phyloP scores from a whole-genome alignment of 2,888 invertebrate species.

The Hirtodrosophila cameraria region DNA sequence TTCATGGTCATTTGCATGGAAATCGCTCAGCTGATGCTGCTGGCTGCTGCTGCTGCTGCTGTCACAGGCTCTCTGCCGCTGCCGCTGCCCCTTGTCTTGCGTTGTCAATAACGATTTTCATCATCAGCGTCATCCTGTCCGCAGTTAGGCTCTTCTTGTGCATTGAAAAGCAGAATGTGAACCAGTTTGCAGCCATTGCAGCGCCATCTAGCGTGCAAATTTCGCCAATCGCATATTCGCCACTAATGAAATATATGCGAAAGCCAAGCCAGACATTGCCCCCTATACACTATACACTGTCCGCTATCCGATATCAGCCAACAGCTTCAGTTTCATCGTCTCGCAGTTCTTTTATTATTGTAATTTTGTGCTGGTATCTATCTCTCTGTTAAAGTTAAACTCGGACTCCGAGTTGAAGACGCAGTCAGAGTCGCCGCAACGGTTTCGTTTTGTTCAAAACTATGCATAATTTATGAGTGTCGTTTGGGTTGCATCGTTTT shows the following conservation, averaged over 20 bases:
- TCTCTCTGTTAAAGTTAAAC: conserved; percentile 1
- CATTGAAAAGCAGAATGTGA: conserved; percentile 60
- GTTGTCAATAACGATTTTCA: conserved; percentile 82
- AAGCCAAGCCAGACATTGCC: conserved; percentile 54
- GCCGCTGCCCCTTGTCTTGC: conserved; percentile 53
- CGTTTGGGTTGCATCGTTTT: conserved; percentile 73
- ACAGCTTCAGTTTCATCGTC: conserved; percentile 54
- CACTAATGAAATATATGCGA: conserved; percentile 78
- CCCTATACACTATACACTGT: too few relatives aligned
- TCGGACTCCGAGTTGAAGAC: conserved; percentile 6
- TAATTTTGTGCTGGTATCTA: conserved; percentile 45
- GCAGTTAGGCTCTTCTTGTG: conserved; percentile 18
- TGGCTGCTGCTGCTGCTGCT: not conserved
- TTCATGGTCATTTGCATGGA: conserved; percentile 83
- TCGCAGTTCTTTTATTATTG: conserved; percentile 67
- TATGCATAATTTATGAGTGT: conserved; percentile 77
- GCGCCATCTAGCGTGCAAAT: conserved; percentile 66
- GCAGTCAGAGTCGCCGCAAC: conserved; percentile 34
- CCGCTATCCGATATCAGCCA: conserved; percentile 61
- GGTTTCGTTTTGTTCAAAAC: conserved; percentile 67
- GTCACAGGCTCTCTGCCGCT: conserved; percentile 29
- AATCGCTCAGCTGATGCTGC: conserved; percentile 65
- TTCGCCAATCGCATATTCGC: conserved; percentile 62
- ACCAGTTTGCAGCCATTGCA: conserved; percentile 57
- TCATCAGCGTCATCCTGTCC: conserved; percentile 74